Conservation (phyloP, 2,888 invertebrate genomes). For the Xiphydria camelus region DNA sequence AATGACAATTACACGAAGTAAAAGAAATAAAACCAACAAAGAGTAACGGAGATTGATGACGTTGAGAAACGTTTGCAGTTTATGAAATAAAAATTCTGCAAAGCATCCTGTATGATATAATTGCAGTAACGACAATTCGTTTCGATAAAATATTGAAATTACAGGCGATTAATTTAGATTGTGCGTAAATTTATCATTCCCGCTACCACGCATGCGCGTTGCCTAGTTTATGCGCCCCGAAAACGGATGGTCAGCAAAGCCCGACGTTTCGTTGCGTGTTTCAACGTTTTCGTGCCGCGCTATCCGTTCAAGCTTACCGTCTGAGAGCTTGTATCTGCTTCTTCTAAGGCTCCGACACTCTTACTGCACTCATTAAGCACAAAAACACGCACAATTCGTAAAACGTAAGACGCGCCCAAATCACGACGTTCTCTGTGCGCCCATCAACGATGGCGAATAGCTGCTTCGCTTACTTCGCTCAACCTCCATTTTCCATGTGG, state of each 20-base stretch:
- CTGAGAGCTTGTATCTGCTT: conserved; percentile 14
- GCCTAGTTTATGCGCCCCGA: conserved; percentile 40
- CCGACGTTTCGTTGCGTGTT: conserved; percentile 27
- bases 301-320: conserved; percentile 31
- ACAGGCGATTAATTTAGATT: conserved; percentile 13
- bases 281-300: conserved; percentile 22
- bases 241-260: conserved; percentile 42
- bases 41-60: too few relatives aligned
- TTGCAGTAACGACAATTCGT: too few relatives aligned
- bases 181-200: conserved; percentile 43
- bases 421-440: conserved; percentile 32
- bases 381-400: conserved; percentile 28
- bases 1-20: too few relatives aligned
- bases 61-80: too few relatives aligned
- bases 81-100: too few relatives aligned
- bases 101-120: too few relatives aligned
- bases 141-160: too few relatives aligned
- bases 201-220: conserved; percentile 46
- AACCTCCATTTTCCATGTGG: conserved; percentile 51
- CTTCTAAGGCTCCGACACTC: conserved; percentile 16
- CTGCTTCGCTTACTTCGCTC: conserved; percentile 41
- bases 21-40: too few relatives aligned
- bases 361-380: conserved; percentile 34
- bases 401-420: conserved; percentile 28
- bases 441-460: conserved; percentile 53